Evolutionary conservation across 2,888 invertebrate genomes (phyloP).

Genomic region (Apotomis betuletana): DNA sequence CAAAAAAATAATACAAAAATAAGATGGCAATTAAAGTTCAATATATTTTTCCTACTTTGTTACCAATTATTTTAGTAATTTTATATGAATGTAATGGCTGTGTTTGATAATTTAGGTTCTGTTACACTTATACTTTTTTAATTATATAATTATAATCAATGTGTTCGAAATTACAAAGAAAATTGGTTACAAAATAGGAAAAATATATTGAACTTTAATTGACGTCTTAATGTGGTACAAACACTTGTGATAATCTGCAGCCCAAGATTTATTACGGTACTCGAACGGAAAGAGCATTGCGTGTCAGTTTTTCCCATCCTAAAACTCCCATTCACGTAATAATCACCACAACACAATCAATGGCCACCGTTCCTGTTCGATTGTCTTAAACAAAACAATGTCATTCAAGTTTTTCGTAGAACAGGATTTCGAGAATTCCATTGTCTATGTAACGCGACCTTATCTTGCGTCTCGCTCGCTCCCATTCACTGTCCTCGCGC

Average conservation of each 20-base stretch:
- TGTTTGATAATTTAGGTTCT: too few relatives aligned
- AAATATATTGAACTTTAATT: too few relatives aligned
- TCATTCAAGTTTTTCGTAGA: slow-evolving; percentile 70
- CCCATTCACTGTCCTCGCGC: slow-evolving; percentile 76
- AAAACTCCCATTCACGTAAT: slow-evolving; percentile 26
- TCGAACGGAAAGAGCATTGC: slow-evolving; percentile 27
- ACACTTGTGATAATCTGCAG: background rate
- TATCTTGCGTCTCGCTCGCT: slow-evolving; percentile 73
- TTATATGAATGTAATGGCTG: too few relatives aligned
- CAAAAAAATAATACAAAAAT: too few relatives aligned
- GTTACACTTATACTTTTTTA: too few relatives aligned
- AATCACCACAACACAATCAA: slow-evolving; percentile 57
- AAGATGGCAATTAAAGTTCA: too few relatives aligned
- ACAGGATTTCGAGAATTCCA: slow-evolving; percentile 71
- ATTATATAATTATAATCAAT: too few relatives aligned
- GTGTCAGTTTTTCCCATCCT: slow-evolving; percentile 1
- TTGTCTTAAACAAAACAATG: slow-evolving; percentile 74
- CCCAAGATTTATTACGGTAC: slow-evolving; percentile 11
- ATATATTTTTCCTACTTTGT: too few relatives aligned
- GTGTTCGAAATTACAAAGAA: too few relatives aligned
- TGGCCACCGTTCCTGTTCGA: slow-evolving; percentile 55
- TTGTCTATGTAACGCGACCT: slow-evolving; percentile 78
- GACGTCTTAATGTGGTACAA: too few relatives aligned
- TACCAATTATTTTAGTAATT: too few relatives aligned
- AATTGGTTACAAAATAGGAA: too few relatives aligned